Evolutionary conservation across 2,888 invertebrate species (phyloP).

Genomic region (Mallateleia sp.): DNA sequence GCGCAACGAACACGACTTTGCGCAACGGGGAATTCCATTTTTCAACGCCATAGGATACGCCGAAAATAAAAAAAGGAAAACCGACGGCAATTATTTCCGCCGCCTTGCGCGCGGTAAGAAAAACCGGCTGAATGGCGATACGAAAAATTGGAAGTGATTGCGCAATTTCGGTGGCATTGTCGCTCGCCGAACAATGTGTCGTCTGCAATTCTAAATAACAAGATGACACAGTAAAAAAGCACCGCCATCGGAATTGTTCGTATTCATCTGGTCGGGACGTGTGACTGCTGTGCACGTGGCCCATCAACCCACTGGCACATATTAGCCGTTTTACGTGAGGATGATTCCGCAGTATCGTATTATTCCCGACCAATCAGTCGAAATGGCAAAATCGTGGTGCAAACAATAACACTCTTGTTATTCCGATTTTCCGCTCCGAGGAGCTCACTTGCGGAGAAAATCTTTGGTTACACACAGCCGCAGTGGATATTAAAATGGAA

Average conservation of each 20-base stretch:
- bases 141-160: slow-evolving; percentile 4
- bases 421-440: background rate
- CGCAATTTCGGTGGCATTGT: slow-evolving; percentile 15
- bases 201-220: slow-evolving; percentile 26
- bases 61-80: too few relatives aligned
- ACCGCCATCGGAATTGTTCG: slow-evolving; percentile 18
- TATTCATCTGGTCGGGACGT: slow-evolving; percentile 42
- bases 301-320: too few relatives aligned
- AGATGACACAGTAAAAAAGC: slow-evolving; percentile 39
- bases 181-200: slow-evolving; percentile 17
- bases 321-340: slow-evolving; percentile 26
- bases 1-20: too few relatives aligned
- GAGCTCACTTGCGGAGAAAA: background rate
- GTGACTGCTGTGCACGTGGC: slow-evolving; percentile 52
- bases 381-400: background rate
- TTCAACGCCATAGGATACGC: too few relatives aligned
- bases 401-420: background rate
- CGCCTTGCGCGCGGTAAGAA: background rate
- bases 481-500: too few relatives aligned
- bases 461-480: too few relatives aligned
- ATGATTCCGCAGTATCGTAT: slow-evolving; percentile 31
- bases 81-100: too few relatives aligned
- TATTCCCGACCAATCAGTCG: slow-evolving; percentile 6
- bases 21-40: too few relatives aligned
- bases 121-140: background rate